These are phyloP conservation scores for Coenobita brevimanus DNA, from an alignment of 1,140 invertebrate genomes.

Conservation along the genomic window DNA sequence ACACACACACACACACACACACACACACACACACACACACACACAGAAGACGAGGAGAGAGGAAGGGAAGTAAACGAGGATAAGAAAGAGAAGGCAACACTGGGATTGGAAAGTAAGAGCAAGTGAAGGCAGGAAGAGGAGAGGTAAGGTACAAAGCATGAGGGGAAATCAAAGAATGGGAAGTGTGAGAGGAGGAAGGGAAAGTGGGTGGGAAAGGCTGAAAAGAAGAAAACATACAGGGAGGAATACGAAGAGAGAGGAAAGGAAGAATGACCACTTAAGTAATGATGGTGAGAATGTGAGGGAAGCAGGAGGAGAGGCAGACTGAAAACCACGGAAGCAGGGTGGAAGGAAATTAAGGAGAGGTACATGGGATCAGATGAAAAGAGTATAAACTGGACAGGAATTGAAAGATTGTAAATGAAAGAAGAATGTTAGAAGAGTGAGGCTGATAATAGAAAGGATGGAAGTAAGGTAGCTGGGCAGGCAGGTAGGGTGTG, in stretches of 20 bases:
- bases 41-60: too few species aligned
- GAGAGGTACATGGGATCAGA: too few species aligned
- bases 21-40: too few species aligned
- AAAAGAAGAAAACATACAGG: background rate
- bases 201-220: background rate
- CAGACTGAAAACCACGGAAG: background rate
- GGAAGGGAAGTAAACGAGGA: too few species aligned
- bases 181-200: background rate
- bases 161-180: background rate
- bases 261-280: background rate
- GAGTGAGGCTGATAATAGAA: background rate
- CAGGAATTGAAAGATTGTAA: too few species aligned
- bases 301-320: background rate
- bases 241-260: background rate
- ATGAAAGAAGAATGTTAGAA: background rate
- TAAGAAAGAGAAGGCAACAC: slow-evolving; percentile 32
- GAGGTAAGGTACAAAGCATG: background rate
- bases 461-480: background rate
- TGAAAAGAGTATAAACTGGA: too few species aligned
- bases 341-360: background rate
- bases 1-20: too few species aligned
- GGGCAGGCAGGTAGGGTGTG: background rate
- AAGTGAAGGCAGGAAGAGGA: background rate
- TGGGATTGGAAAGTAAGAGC: background rate
- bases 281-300: background rate